These are phyloP conservation scores for Clarias pachynema DNA, from an alignment of 2,797 vertebrate species.

Conservation along the genomic window DNA sequence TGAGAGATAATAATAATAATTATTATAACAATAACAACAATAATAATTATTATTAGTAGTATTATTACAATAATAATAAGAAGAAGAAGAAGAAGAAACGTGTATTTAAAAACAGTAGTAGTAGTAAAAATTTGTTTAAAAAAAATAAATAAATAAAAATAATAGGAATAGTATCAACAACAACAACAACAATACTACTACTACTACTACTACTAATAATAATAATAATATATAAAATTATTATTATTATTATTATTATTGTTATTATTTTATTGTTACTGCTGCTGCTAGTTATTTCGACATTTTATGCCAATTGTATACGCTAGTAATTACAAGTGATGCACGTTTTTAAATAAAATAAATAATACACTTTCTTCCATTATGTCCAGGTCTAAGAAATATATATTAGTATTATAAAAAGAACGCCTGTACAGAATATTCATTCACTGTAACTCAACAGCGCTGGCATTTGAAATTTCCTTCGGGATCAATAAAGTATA, in stretches of 20 bases:
- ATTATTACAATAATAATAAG: no score
- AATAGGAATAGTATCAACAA: no score
- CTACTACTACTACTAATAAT: not conserved
- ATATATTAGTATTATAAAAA: no score
- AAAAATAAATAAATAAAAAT: no score
- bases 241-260: not conserved
- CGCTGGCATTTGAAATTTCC: not conserved
- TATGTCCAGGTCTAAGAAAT: not conserved
- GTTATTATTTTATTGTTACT: not conserved
- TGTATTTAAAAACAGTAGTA: no score
- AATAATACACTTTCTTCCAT: not conserved
- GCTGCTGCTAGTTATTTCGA: no score
- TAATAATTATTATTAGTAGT: no score
- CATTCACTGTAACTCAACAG: slow-evolving; percentile 7
- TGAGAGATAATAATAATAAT: no score
- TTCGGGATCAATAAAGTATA: not conserved
- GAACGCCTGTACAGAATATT: not conserved
- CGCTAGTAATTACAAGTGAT: not conserved
- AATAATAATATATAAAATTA: no score
- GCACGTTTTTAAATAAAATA: not conserved
- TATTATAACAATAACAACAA: no score
- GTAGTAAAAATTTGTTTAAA: no score
- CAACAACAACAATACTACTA: not conserved
- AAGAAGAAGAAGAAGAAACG: no score
- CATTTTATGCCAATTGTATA: not conserved